Conservation (phyloP, 2,797 vertebrate species). For the Cuniculus paca region DNA sequence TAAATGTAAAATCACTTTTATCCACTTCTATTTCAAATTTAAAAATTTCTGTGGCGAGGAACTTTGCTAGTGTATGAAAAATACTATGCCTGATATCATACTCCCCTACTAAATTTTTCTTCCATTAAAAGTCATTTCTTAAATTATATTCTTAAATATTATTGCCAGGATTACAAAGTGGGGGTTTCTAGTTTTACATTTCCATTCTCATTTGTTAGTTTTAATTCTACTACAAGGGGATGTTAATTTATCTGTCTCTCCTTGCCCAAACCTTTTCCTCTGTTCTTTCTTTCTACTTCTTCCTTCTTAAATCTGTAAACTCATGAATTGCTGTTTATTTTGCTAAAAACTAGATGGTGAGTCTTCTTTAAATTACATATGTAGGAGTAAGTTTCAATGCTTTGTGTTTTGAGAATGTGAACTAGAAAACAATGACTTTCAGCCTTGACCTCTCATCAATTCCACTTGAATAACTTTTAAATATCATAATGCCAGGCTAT, state of each 20-base stretch:
- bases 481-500: background rate
- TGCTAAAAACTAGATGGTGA: background rate
- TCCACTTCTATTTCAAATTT: background rate
- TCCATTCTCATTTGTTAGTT: background rate
- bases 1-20: background rate
- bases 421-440: background rate
- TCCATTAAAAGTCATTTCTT: background rate
- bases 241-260: background rate
- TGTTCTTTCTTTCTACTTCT: background rate
- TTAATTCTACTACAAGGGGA: background rate
- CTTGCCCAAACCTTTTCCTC: accelerated
- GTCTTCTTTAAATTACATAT: background rate
- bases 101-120: background rate
- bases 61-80: background rate
- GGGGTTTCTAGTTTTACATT: background rate
- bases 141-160: background rate
- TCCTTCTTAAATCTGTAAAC: background rate
- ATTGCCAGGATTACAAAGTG: background rate
- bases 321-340: background rate
- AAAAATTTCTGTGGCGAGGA: background rate
- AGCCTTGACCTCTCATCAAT: background rate
- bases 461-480: background rate
- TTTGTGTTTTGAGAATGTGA: background rate
- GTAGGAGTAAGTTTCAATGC: background rate
- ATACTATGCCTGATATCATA: background rate